phyloP scores from a whole-genome alignment of 2,113 vertebrate species.

The Cairina moschata region DNA sequence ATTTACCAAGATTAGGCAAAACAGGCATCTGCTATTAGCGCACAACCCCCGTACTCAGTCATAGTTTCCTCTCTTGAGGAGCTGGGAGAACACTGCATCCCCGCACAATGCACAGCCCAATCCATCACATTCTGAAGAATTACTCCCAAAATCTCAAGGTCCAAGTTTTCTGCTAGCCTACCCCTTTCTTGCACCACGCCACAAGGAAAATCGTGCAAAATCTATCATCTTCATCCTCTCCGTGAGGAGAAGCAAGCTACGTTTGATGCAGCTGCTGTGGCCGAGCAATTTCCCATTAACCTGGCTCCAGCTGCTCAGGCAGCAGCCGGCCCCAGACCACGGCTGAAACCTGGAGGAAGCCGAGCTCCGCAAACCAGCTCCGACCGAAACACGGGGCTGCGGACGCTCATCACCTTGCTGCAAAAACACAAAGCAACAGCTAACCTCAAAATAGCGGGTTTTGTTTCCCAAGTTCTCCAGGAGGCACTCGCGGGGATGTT shows the following conservation, averaged over 20 bases:
- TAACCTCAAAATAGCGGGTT: not conserved
- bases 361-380: not conserved
- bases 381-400: not conserved
- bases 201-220: not conserved
- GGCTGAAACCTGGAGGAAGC: not conserved
- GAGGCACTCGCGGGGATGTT: not conserved
- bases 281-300: not conserved
- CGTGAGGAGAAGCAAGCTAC: not conserved
- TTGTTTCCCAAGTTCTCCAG: not conserved
- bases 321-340: not conserved
- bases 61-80: not conserved
- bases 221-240: not conserved
- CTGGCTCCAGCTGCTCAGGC: not conserved
- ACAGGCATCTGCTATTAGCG: conserved; percentile 7
- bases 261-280: not conserved
- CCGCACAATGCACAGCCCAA: not conserved
- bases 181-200: not conserved
- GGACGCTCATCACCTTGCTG: not conserved
- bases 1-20: conserved; percentile 48
- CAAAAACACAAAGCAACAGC: not conserved
- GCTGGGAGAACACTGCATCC: not conserved
- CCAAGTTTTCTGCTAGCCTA: not conserved
- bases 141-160: not conserved
- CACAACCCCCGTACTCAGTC: not conserved
- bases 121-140: not conserved